phyloP scores from a whole-genome alignment of 2,888 invertebrate genomes.

The Campoletis raptor region DNA sequence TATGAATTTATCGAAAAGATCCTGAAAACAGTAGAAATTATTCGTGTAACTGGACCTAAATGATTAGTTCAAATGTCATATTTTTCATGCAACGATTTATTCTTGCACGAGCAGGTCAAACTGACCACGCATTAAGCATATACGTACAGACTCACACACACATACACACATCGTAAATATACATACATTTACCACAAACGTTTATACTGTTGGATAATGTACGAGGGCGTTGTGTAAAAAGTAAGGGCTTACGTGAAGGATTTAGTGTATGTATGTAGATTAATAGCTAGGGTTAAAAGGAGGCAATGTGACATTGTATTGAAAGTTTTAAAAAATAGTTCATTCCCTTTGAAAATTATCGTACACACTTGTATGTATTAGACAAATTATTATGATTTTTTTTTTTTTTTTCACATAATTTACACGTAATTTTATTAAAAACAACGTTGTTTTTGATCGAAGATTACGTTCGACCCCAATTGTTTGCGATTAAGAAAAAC shows the following conservation, averaged over 20 bases:
- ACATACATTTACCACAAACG: neutral
- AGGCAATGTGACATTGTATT: neutral
- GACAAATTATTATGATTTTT: slow-evolving; percentile 16
- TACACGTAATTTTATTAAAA: slow-evolving; percentile 9
- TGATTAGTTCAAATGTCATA: neutral
- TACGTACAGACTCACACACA: neutral
- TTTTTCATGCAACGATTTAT: slow-evolving; percentile 3
- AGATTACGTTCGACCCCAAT: slow-evolving; percentile 10
- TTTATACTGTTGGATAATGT: neutral
- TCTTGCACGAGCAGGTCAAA: slow-evolving; percentile 9
- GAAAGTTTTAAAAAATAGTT: neutral
- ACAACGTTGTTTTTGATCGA: neutral
- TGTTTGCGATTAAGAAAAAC: neutral
- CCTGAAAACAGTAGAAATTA: neutral
- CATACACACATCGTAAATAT: neutral
- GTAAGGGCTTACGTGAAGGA: neutral
- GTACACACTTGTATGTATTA: slow-evolving; percentile 11
- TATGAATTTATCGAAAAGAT: neutral
- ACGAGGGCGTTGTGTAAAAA: neutral
- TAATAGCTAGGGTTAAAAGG: slow-evolving; percentile 9
- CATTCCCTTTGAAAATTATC: neutral
- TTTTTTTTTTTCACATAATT: slow-evolving; percentile 23
- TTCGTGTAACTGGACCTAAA: neutral
- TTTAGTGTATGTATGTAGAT: slow-evolving; percentile 9
- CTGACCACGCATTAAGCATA: neutral